Evolutionary conservation across 2,888 invertebrate genomes (phyloP).

Genomic region (Euspilapteryx auroguttella): DNA sequence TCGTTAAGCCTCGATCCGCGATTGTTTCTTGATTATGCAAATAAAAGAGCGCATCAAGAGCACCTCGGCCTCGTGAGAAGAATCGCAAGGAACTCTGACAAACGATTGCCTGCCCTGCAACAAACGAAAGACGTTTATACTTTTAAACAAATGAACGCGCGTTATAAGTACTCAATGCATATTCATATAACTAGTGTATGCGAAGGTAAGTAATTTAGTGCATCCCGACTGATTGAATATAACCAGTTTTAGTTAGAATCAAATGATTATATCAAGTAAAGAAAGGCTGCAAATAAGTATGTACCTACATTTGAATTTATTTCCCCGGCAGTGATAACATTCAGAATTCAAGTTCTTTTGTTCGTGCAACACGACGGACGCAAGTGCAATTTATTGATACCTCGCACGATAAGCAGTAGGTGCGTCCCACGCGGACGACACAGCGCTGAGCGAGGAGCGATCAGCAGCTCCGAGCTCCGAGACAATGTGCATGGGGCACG

Average conservation of each 20-base stretch:
- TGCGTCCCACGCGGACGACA: slow-evolving; percentile 39
- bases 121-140: slow-evolving; percentile 11
- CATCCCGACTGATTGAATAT: slow-evolving; percentile 1
- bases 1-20: slow-evolving; percentile 45
- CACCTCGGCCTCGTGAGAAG: slow-evolving; percentile 20
- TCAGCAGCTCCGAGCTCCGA: slow-evolving; percentile 8
- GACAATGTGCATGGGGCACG: slow-evolving; percentile 14
- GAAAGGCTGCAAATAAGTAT: slow-evolving; percentile 36
- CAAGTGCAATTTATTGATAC: slow-evolving; percentile 57
- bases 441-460: not conserved
- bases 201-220: not conserved
- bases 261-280: slow-evolving; percentile 41
- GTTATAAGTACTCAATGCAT: slow-evolving; percentile 10
- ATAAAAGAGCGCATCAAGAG: slow-evolving; percentile 23
- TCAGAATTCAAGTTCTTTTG: slow-evolving; percentile 38
- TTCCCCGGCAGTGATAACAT: slow-evolving; percentile 47
- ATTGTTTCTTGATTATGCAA: slow-evolving; percentile 51
- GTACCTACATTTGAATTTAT: slow-evolving; percentile 50
- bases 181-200: slow-evolving; percentile 8
- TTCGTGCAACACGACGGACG: slow-evolving; percentile 41
- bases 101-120: slow-evolving; percentile 14
- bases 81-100: slow-evolving; percentile 22
- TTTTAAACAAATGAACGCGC: slow-evolving; percentile 13
- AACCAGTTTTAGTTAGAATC: slow-evolving; percentile 10
- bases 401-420: slow-evolving; percentile 51